These are phyloP conservation scores for Eurystomus glaucurus DNA, from an alignment of 2,797 vertebrate genomes.

Conservation along the genomic window DNA sequence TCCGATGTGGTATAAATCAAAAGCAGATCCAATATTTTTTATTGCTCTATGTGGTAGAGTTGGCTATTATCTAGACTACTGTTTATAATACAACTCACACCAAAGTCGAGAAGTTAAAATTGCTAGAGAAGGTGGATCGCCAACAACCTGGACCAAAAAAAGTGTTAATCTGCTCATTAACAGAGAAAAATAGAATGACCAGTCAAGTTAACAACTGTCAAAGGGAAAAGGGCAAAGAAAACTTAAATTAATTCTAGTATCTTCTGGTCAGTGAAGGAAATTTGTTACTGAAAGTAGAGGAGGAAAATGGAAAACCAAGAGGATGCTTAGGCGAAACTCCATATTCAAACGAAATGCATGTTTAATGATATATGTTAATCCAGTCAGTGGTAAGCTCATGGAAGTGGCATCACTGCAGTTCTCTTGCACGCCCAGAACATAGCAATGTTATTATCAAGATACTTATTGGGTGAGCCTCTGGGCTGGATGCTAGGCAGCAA, in stretches of 20 bases:
- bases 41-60: slow-evolving; percentile 12
- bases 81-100: not conserved
- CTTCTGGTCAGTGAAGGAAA: not conserved
- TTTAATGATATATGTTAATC: not conserved
- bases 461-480: not conserved
- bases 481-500: not conserved
- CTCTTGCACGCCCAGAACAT: not conserved
- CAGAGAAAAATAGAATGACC: not conserved
- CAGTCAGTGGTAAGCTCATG: not conserved
- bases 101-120: slow-evolving; percentile 46
- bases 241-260: not conserved
- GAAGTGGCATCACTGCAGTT: not conserved
- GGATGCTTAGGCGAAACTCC: not conserved
- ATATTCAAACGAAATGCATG: not conserved
- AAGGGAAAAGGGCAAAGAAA: not conserved
- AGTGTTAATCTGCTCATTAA: not conserved
- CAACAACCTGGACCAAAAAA: not conserved
- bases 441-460: not conserved
- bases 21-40: slow-evolving; percentile 24
- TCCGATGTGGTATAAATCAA: slow-evolving; percentile 36
- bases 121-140: not conserved
- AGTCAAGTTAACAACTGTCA: not conserved
- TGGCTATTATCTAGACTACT: slow-evolving; percentile 36
- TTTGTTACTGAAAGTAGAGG: not conserved
- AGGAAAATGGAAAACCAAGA: not conserved